Evolutionary conservation across 2,888 invertebrate species (phyloP).

Genomic region (Erebia aethiops): DNA sequence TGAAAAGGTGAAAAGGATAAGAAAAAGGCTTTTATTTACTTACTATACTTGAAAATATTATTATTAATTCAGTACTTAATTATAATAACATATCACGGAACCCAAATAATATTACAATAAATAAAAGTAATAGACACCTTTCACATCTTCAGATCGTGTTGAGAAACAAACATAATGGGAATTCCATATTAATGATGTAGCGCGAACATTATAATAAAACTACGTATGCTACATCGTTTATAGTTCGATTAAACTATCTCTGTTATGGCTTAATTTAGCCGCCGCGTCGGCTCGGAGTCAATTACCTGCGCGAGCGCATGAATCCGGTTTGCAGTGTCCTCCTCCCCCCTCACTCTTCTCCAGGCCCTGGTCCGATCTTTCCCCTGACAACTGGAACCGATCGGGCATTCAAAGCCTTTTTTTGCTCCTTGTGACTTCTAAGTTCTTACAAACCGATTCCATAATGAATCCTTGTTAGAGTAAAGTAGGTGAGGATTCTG

Average conservation of each 20-base stretch:
- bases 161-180: slow-evolving; percentile 33
- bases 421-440: slow-evolving; percentile 59
- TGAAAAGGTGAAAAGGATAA: too few relatives aligned
- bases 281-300: slow-evolving; percentile 57
- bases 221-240: slow-evolving; percentile 53
- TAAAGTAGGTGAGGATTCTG: slow-evolving; percentile 15
- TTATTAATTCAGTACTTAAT: background rate
- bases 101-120: slow-evolving; percentile 32
- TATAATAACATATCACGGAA: too few relatives aligned
- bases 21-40: too few relatives aligned
- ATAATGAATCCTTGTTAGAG: slow-evolving; percentile 49
- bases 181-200: slow-evolving; percentile 54
- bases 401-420: slow-evolving; percentile 62
- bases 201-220: slow-evolving; percentile 56
- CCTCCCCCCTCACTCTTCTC: slow-evolving; percentile 45
- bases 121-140: slow-evolving; percentile 28
- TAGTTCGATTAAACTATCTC: slow-evolving; percentile 60
- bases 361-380: slow-evolving; percentile 36
- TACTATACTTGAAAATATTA: background rate
- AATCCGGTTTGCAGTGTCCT: slow-evolving; percentile 68
- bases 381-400: slow-evolving; percentile 58
- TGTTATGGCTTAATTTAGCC: slow-evolving; percentile 79
- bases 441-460: slow-evolving; percentile 44
- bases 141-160: slow-evolving; percentile 8
- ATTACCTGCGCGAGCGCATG: slow-evolving; percentile 78